Percentiles rank a stretch among this genome's conserved stretches.
Evolutionary conservation across 2,797 vertebrate species (phyloP).

Genomic region (Emys orbicularis): DNA sequence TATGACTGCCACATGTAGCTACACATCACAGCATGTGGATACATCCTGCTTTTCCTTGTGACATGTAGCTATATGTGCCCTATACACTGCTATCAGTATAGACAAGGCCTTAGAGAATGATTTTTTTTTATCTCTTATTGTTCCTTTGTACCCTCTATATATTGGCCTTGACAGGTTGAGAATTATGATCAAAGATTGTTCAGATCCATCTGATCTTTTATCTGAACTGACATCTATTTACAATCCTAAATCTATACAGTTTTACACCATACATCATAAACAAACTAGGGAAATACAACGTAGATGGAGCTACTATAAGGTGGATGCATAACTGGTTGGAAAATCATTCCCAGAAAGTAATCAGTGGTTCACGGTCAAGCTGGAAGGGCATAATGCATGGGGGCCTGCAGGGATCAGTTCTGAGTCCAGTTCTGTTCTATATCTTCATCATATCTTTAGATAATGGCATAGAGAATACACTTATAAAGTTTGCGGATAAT

Average conservation of each 20-base stretch:
- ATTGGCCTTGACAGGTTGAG: not conserved
- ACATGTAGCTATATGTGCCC: not conserved
- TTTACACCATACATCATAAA: not conserved
- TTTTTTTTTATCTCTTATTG: not conserved
- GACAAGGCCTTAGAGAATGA: not conserved
- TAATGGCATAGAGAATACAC: too few species aligned
- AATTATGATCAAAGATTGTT: not conserved
- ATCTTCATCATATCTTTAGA: too few species aligned
- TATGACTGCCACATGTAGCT: not conserved
- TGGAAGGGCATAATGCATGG: too few species aligned
- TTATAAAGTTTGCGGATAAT: too few species aligned
- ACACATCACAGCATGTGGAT: not conserved
- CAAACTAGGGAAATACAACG: too few species aligned
- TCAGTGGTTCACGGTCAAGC: too few species aligned
- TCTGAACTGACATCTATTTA: not conserved
- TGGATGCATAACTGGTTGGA: too few species aligned
- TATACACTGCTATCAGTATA: not conserved
- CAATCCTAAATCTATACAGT: not conserved
- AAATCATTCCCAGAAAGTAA: too few species aligned
- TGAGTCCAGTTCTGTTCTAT: too few species aligned
- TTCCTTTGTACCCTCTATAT: not conserved
- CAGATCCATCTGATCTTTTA: not conserved
- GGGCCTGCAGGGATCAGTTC: too few species aligned
- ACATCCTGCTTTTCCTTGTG: not conserved
- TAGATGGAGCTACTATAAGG: too few species aligned